Evolutionary conservation across 2,113 vertebrate genomes (phyloP), one percentile per base, ranked within the genome.

Genomic region (Trachemys scripta): DNA sequence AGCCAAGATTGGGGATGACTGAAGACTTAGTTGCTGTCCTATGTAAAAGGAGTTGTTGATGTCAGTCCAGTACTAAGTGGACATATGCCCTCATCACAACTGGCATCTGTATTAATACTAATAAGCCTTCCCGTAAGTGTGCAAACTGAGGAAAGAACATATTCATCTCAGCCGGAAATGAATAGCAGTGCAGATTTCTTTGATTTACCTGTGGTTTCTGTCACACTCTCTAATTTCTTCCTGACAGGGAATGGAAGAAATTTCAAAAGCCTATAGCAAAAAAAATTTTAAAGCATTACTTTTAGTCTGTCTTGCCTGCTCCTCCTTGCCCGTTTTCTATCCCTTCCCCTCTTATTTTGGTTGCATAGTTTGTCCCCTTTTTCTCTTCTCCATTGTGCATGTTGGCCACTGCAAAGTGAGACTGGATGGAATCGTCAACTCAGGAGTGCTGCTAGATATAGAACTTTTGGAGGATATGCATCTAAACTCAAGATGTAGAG

Each of bases 381-480:
- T 42, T 87, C 79, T 54, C 82, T 87, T 94, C 72, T 76, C 49
- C 53, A 4, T 89, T 88, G 20, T 78, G 84, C 22, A 10, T 10
- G 57, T 79, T 93, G 84, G 35, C 31, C 75, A 50, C 57, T 31
- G 80, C 72, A 78, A 75, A 88, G 82, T 78, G 93, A 83, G 45
- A 85, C 49, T 62, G 17, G 2, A 80, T 84, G 79, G 82, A 85
- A 72, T 95, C 81, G 76, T 93, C 86, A 93, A 92, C 78, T 93
- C 81, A 84, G n/a, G 31, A 88, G 47, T 51, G 49, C 94, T 96
- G 88, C 88, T 38, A 80, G 90, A 82, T 54, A 8, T 2, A 76
- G 86, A 42, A 17, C 90, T 94, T 91, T 81, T 82, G 83, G 82
- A 90, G 0, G 2, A 88, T 27, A 92, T 22, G 8, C 35, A 57